Evolutionary conservation across 2,113 vertebrate genomes (phyloP), one percentile per base, ranked within the genome.

Genomic region (Oostethus manadensis): DNA sequence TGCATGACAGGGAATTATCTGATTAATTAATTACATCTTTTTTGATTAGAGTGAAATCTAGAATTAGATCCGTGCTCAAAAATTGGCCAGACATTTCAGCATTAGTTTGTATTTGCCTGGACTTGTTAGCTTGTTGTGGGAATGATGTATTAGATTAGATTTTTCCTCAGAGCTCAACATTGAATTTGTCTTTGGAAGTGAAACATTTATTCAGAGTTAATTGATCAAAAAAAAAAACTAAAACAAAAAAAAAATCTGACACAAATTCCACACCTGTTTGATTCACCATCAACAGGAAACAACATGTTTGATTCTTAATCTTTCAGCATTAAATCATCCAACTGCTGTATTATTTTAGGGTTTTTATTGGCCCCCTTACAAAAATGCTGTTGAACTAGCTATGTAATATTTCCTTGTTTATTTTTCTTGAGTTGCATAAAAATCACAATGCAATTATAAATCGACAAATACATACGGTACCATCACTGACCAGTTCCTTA

Each of bases 21-120:
- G 86, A 89, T 87, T 89, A 88, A 88, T 88, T 90, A 82, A 88
- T 87, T 83, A 87, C 84, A 88, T 86, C 79, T 83, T 87, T 83
- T 80, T 79, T 84, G 78, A 85, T 86, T 80, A 85, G 78, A 77
- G 81, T 85, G 84, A 84, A 88, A 85, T 87, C 78, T 78, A 74
- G 77, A 84, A 86, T 88, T 86, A 85, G 80, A 86, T 76, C 67
- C 64, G 35, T 73, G 76, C 79, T 79, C 48, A 7, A 70, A 80
- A 81, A 84, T 84, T 84, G 74, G 64, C 74, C 71, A 51, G 23
- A 62, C 76, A 66, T 77, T 72, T 74, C 40, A 64, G 46, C 56
- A 56, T 69, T 66, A 65, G 51, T 78, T 79, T 76, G 67, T 62
- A 10, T 80, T 71, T 77, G 66, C 74, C 51, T 67, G 69, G 63